Percentiles rank a stretch among this genome's conserved stretches.
These are phyloP conservation scores for Geopemphigus sp. DNA, from an alignment of 1,140 invertebrate species.

Conservation along the genomic window DNA sequence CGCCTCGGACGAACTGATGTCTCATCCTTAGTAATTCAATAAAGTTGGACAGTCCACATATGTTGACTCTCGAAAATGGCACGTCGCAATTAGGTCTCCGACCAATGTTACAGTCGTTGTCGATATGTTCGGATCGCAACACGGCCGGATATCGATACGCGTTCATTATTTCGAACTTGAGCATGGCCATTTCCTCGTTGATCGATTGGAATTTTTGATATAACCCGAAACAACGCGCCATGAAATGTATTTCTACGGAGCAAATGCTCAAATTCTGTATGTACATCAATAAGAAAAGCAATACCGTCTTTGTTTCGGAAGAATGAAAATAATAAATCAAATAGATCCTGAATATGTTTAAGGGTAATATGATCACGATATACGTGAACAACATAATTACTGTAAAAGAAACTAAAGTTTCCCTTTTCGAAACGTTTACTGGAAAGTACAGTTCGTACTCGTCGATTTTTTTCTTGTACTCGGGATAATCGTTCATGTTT, in stretches of 20 bases:
- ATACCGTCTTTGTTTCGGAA: too few relatives aligned
- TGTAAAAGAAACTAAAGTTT: background rate
- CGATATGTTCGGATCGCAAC: background rate
- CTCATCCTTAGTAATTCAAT: conserved; percentile 10
- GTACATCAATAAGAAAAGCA: conserved; percentile 1
- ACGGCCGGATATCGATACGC: background rate
- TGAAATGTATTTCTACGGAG: background rate
- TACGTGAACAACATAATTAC: background rate
- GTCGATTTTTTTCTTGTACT: background rate
- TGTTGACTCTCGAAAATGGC: background rate
- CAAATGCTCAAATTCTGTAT: conserved; percentile 18
- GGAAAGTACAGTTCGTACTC: background rate
- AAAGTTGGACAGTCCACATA: background rate
- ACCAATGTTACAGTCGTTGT: background rate
- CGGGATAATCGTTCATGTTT: background rate
- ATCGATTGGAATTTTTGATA: conserved; percentile 10
- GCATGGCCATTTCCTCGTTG: background rate
- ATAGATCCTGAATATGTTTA: background rate
- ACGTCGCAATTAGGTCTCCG: background rate
- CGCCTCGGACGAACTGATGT: conserved; percentile 5
- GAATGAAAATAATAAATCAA: background rate
- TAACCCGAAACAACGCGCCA: background rate
- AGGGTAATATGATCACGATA: background rate
- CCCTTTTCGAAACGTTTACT: background rate
- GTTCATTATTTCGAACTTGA: background rate